phyloP scores from a whole-genome alignment of 2,888 invertebrate genomes.

The Scaptomyza cyrtandrae region DNA sequence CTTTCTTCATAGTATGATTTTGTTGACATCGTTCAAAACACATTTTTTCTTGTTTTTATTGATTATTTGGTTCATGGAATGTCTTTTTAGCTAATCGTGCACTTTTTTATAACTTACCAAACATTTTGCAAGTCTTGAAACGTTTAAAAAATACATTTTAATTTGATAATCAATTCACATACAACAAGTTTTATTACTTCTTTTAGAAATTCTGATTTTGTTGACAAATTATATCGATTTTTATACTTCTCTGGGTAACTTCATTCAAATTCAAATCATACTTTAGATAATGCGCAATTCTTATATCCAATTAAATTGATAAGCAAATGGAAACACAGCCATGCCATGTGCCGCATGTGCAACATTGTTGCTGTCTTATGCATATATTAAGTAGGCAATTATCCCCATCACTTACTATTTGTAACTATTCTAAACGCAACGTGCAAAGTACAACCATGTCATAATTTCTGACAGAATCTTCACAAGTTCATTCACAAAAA shows the following conservation, averaged over 20 bases:
- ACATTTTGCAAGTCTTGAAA: not conserved
- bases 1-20: not conserved
- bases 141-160: too few species aligned
- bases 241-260: not conserved
- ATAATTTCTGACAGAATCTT: slow-evolving; percentile 19
- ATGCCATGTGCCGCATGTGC: slow-evolving; percentile 1
- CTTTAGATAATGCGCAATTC: not conserved
- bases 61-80: too few species aligned
- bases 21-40: slow-evolving; percentile 4
- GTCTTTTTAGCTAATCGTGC: not conserved
- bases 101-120: not conserved
- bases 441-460: slow-evolving; percentile 50
- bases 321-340: slow-evolving; percentile 7
- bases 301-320: slow-evolving; percentile 27
- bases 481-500: slow-evolving; percentile 65
- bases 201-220: not conserved
- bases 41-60: slow-evolving; percentile 1
- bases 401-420: slow-evolving; percentile 13
- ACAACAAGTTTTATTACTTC: not conserved
- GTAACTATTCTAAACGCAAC: slow-evolving; percentile 34
- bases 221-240: not conserved
- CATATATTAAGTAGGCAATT: slow-evolving; percentile 7
- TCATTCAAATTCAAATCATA: slow-evolving; percentile 23
- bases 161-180: not conserved
- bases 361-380: not conserved